Percentiles rank a stretch among this genome's conserved stretches.
Evolutionary conservation across 2,797 vertebrate species (phyloP).

Genomic region (Onychomys arenicola): DNA sequence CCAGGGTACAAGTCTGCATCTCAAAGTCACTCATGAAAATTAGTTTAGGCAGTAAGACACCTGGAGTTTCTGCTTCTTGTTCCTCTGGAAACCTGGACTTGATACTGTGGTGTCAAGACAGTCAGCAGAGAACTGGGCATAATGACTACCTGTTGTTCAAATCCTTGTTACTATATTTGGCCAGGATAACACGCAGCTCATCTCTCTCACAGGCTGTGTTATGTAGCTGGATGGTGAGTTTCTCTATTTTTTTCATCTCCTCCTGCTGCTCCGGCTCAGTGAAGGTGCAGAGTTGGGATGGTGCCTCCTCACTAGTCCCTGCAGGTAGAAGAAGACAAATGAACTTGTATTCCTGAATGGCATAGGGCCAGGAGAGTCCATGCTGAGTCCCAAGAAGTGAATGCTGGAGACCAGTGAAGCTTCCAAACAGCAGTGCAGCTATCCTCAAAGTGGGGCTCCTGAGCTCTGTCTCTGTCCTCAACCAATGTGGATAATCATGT

Average conservation of each 20-base stretch:
- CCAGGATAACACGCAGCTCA: conserved; percentile 94
- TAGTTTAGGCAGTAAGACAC: neutral
- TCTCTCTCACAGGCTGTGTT: conserved; percentile 95
- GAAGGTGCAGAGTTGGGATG: conserved; percentile 91
- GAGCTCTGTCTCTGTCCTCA: neutral
- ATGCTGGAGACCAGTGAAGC: neutral
- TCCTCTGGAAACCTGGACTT: neutral
- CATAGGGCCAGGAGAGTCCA: neutral
- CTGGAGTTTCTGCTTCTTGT: neutral
- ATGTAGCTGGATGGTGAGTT: conserved; percentile 93
- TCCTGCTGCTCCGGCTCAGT: conserved; percentile 88
- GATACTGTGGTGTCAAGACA: neutral
- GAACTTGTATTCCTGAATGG: neutral
- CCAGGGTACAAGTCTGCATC: neutral
- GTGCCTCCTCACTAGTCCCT: conserved; percentile 89
- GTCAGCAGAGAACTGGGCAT: fast-evolving
- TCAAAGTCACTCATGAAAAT: neutral
- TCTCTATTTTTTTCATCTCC: conserved; percentile 94
- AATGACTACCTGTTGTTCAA: conserved; percentile 95
- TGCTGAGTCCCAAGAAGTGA: neutral
- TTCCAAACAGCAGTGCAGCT: neutral
- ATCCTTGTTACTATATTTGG: conserved; percentile 92
- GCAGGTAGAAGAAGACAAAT: neutral
- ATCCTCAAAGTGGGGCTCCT: neutral
- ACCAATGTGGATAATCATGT: no score